Base-by-base conservation (phyloP, 2,797 vertebrate genomes). In the Falco concolor region DNA sequence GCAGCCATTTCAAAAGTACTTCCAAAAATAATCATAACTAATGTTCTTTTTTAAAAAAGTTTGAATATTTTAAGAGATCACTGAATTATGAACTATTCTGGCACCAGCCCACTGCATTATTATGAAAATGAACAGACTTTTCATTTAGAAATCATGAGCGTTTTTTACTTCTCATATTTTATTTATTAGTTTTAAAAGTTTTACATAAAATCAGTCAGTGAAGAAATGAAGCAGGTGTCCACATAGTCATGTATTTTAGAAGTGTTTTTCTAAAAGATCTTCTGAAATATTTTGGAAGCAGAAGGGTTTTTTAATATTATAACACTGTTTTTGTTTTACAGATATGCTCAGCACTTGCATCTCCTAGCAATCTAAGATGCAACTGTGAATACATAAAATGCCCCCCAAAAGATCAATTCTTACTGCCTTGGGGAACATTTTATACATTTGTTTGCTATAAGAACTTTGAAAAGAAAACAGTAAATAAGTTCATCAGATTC, bases 141-240 rank as follows among this genome's bases (percentile, higher is more conserved):
- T 50, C 2, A 9, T 73, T 85, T 84, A 47, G 40, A 86, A 84
- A 84, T 59, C 24, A 56, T 25, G 32, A 89, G 22, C 5, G 0
- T 57, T 92, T 92, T 93, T 93, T 85, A 72, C 52, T 72, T 90
- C 68, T 77, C 34, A 42, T 89, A 65, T 76, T 89, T 81, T 93
- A 92, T 90, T 91, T 86, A 74, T 88, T 32, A 54, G 17, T 59
- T 92, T 92, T 54, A 61, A 78, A 82, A 81, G 25, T 54, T 74
- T 89, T 74, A 60, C 17, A 72, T 84, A 47, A 82, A 86, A 93
- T 75, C 25, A 79, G 7, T 70, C 79, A 56, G 42, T 49, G 27
- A 84, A 90, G 34, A 89, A 90, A 79, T 14, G 20, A 94, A 90
- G 54, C 65, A 79, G 63, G 56, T 89, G 50, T 84, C 91, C 65